Percentiles rank a stretch among this genome's conserved stretches.
These are phyloP conservation scores for Nemotelus pantherinus DNA, from an alignment of 2,888 invertebrate species.

Conservation along the genomic window DNA sequence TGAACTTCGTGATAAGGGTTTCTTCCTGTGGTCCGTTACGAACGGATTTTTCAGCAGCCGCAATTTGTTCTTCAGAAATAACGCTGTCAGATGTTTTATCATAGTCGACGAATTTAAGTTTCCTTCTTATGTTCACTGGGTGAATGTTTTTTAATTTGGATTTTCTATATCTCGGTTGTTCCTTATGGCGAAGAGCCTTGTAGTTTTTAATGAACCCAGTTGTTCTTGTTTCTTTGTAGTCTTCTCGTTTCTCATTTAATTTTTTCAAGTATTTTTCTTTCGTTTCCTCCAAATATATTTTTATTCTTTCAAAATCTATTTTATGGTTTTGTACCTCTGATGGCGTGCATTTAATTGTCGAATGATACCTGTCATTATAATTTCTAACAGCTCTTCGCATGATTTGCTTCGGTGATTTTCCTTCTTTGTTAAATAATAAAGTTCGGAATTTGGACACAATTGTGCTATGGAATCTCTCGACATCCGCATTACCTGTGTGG, in stretches of 20 bases:
- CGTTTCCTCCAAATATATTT: neutral
- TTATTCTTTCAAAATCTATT: neutral
- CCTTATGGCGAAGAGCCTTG: constrained; percentile 25
- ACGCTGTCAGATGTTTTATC: too few species aligned
- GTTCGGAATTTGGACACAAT: neutral
- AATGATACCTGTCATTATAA: constrained; percentile 2
- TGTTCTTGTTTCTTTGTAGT: constrained; percentile 10
- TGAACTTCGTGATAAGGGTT: too few species aligned
- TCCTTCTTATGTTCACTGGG: too few species aligned
- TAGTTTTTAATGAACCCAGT: constrained; percentile 35
- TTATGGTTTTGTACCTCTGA: neutral
- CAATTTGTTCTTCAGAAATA: too few species aligned
- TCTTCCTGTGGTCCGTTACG: too few species aligned
- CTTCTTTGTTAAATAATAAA: neutral
- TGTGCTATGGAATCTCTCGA: neutral
- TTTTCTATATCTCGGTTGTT: constrained; percentile 35
- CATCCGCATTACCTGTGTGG: neutral
- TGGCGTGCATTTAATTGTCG: neutral
- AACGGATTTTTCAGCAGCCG: too few species aligned
- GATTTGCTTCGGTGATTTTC: neutral
- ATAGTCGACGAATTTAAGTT: too few species aligned
- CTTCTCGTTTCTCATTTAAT: neutral
- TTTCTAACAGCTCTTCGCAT: neutral
- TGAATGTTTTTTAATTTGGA: neutral
- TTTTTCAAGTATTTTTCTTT: neutral